phyloP scores from a whole-genome alignment of 2,113 vertebrate genomes.

The Anseranas semipalmata region DNA sequence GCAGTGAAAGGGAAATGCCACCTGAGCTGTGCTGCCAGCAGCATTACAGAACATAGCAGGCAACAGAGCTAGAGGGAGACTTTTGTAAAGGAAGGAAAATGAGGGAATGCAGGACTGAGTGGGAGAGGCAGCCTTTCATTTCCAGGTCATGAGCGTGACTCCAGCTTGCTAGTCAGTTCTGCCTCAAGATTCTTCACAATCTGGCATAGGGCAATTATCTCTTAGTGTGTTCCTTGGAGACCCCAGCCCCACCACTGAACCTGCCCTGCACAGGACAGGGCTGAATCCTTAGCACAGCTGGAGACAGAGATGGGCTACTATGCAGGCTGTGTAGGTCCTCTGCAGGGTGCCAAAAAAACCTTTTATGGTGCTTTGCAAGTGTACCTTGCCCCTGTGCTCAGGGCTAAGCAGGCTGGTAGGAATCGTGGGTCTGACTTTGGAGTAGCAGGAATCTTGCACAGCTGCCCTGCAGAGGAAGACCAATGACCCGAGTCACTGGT shows the following conservation, averaged over 20 bases:
- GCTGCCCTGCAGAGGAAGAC: too few species aligned
- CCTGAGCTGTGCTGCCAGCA: not conserved
- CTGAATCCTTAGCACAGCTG: not conserved
- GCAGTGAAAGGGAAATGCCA: conserved; percentile 45
- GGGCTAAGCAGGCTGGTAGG: not conserved
- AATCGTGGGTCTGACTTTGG: not conserved
- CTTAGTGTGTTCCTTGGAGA: not conserved
- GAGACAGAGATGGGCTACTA: not conserved
- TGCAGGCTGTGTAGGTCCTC: not conserved
- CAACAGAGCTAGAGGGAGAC: not conserved
- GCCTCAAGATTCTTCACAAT: conserved; percentile 7
- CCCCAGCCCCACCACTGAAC: not conserved
- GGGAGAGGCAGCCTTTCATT: not conserved
- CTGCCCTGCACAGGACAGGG: not conserved
- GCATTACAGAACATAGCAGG: not conserved
- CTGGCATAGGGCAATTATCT: not conserved
- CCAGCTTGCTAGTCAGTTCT: not conserved
- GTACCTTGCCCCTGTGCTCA: not conserved
- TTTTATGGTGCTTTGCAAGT: rapidly evolving
- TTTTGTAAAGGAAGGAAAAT: conserved; percentile 18
- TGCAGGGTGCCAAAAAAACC: not conserved
- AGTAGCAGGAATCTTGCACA: too few species aligned
- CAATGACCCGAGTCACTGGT: not conserved
- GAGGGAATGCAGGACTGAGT: not conserved
- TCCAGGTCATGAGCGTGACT: not conserved